These are phyloP conservation scores for Microcebus tavaratra DNA, from an alignment of 2,113 vertebrate species.

Conservation along the genomic window DNA sequence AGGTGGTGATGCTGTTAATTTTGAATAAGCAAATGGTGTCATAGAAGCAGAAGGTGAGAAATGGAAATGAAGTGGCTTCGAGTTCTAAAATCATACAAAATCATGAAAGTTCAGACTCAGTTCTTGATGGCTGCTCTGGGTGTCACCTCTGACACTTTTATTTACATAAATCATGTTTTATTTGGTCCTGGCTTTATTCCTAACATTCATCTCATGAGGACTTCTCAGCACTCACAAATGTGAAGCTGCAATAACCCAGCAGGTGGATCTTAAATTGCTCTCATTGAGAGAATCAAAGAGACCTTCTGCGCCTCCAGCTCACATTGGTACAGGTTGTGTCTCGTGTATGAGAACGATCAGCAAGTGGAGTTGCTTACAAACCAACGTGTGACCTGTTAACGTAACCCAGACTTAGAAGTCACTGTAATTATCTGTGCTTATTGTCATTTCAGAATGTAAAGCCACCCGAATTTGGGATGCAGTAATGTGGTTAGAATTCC, in stretches of 20 bases:
- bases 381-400: not conserved
- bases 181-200: not conserved
- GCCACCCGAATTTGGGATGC: not conserved
- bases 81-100: not conserved
- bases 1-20: not conserved
- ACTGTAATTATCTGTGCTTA: not conserved
- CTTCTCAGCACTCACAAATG: not conserved
- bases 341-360: not conserved
- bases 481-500: not conserved
- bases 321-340: not conserved
- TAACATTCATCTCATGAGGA: not conserved
- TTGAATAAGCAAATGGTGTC: not conserved
- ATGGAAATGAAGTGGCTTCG: not conserved
- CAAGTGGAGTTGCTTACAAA: not conserved
- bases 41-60: not conserved
- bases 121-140: not conserved
- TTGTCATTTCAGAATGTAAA: not conserved
- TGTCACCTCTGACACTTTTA: not conserved
- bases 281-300: not conserved
- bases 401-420: not conserved
- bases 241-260: not conserved
- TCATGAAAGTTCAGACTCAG: not conserved
- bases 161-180: not conserved
- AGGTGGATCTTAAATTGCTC: not conserved
- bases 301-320: not conserved